These are phyloP conservation scores for Myotis findleyi DNA, from an alignment of 2,797 vertebrate genomes.

Conservation along the genomic window DNA sequence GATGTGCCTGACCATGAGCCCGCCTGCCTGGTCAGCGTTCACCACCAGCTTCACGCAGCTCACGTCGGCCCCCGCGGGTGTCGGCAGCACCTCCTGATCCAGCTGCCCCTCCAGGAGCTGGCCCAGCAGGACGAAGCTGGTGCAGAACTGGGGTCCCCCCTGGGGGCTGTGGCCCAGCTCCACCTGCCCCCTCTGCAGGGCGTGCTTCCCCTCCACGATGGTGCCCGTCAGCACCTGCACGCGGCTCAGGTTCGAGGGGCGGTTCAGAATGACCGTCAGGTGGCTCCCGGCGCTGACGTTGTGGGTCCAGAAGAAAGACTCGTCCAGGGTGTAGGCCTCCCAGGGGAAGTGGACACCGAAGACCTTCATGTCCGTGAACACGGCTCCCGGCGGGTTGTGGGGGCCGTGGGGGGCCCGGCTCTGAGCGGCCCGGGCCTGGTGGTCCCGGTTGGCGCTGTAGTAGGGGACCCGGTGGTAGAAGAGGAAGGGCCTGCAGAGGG, in stretches of 20 bases:
- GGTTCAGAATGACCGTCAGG: conserved; percentile 87
- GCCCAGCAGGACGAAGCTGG: conserved; percentile 86
- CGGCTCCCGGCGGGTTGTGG: conserved; percentile 83
- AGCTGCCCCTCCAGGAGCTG: conserved; percentile 87
- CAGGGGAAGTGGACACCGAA: conserved; percentile 85
- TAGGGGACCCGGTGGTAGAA: conserved; percentile 92
- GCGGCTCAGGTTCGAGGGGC: conserved; percentile 79
- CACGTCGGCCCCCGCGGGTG: neutral
- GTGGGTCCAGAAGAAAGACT: conserved; percentile 92
- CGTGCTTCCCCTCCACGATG: conserved; percentile 73
- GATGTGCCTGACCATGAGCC: conserved; percentile 65
- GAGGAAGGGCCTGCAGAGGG: conserved; percentile 91
- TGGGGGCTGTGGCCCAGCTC: conserved; percentile 85
- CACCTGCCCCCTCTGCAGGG: conserved; percentile 87
- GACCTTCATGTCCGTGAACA: conserved; percentile 85
- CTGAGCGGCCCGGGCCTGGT: conserved; percentile 85
- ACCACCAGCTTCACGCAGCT: conserved; percentile 90
- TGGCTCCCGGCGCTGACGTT: conserved; percentile 84
- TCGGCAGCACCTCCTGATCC: conserved; percentile 76
- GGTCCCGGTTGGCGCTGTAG: conserved; percentile 87
- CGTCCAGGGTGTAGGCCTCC: conserved; percentile 88
- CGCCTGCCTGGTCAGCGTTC: neutral
- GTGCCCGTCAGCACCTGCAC: conserved; percentile 89
- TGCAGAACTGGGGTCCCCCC: conserved; percentile 72
- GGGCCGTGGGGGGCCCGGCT: conserved; percentile 70